A percentile compares a stretch with the other conserved stretches of the same genome.
These are phyloP conservation scores for Catostomus latipinnis DNA, from an alignment of 2,797 vertebrate species.

Conservation along the genomic window DNA sequence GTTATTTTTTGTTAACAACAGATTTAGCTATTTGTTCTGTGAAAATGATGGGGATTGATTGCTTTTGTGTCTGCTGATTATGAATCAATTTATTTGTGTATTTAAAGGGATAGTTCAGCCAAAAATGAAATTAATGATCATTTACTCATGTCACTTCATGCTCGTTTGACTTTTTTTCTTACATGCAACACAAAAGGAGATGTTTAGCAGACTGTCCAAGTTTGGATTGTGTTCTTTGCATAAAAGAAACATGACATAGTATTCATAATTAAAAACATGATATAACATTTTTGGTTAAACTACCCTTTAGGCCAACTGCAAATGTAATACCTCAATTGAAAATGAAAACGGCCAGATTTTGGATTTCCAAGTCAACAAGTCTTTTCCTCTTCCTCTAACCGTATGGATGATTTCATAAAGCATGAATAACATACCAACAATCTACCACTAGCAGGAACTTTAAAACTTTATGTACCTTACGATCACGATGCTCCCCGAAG, in stretches of 20 bases:
- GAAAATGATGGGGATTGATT: neutral
- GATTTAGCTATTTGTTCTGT: neutral
- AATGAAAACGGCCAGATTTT: constrained; percentile 25
- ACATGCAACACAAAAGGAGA: neutral
- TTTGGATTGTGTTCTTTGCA: neutral
- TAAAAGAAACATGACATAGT: too few species aligned
- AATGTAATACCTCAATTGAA: neutral
- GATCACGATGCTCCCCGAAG: constrained; percentile 45
- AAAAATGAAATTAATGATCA: neutral
- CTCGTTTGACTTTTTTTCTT: neutral
- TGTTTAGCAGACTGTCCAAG: neutral
- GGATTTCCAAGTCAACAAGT: constrained; percentile 42
- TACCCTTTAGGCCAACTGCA: neutral
- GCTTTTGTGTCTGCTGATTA: neutral
- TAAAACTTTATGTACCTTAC: constrained; percentile 62
- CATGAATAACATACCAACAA: constrained; percentile 56
- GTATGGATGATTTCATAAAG: constrained; percentile 52
- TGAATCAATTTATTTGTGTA: constrained; percentile 25
- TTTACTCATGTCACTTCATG: neutral
- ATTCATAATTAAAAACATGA: too few species aligned
- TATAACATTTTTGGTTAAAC: too few species aligned
- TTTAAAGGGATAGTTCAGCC: neutral
- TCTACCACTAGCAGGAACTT: constrained; percentile 52
- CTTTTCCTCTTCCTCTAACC: constrained; percentile 32
- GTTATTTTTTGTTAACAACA: constrained; percentile 33